These are phyloP conservation scores for Polylopha cassiicola DNA, from an alignment of 2,888 invertebrate genomes.

Conservation along the genomic window DNA sequence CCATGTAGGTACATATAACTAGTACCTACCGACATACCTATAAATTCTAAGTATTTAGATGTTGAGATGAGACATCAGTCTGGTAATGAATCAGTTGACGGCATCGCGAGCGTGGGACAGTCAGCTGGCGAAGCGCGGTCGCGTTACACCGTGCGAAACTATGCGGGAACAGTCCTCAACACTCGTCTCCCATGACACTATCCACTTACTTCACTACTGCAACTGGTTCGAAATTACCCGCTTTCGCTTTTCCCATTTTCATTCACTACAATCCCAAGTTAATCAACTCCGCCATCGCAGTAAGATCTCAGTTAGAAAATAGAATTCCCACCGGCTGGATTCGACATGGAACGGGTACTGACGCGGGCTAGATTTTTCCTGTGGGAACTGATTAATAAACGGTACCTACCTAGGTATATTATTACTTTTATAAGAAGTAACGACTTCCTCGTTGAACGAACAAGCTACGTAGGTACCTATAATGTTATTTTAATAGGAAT, in stretches of 20 bases:
- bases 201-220: slow-evolving; percentile 30
- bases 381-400: slow-evolving; percentile 11
- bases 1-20: slow-evolving; percentile 11
- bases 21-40: no score
- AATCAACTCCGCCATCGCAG: no score
- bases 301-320: slow-evolving; percentile 2
- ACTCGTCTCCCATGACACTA: slow-evolving; percentile 31
- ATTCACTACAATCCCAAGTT: slow-evolving; percentile 14
- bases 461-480: no score
- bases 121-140: slow-evolving; percentile 31
- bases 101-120: slow-evolving; percentile 48
- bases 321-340: slow-evolving; percentile 13
- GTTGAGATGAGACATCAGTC: slow-evolving; percentile 28
- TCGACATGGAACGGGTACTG: no score
- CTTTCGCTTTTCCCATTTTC: slow-evolving; percentile 31
- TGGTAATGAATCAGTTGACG: slow-evolving; percentile 43
- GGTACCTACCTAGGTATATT: slow-evolving; percentile 1
- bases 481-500: no score
- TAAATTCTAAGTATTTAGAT: slow-evolving; percentile 31
- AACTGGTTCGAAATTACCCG: slow-evolving; percentile 23
- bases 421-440: slow-evolving; percentile 6
- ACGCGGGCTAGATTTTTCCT: slow-evolving; percentile 16
- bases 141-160: slow-evolving; percentile 65
- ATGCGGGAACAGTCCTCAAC: slow-evolving; percentile 40
- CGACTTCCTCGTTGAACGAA: no score